Conservation (phyloP, 2,797 vertebrate genomes). For the Enteromius afrohamiltoni region DNA sequence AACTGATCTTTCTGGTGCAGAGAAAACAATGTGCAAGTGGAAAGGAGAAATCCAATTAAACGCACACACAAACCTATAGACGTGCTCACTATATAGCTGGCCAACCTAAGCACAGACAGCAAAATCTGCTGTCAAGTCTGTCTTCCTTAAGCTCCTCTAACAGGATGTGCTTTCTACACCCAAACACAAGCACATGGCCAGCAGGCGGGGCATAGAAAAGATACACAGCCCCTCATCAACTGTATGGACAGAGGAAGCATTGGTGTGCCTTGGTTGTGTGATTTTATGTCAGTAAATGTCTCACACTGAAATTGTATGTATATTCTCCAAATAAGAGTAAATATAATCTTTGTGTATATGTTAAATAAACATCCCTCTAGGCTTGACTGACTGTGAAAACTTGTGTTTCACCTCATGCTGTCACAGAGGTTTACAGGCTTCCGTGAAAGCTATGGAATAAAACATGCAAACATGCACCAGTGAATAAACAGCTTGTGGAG, state of each 20-base stretch:
- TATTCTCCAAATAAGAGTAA: not conserved
- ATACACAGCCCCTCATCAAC: not conserved
- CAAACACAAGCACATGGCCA: slow-evolving; percentile 38
- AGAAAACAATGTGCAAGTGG: not conserved
- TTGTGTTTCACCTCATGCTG: not conserved
- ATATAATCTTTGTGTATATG: not conserved
- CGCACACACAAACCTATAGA: not conserved
- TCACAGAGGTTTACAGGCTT: slow-evolving; percentile 5
- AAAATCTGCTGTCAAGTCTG: slow-evolving; percentile 5
- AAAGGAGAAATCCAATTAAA: slow-evolving; percentile 33
- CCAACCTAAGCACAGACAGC: not conserved
- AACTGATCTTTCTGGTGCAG: slow-evolving; percentile 23
- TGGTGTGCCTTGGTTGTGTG: not conserved
- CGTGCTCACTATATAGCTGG: not conserved
- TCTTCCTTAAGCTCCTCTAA: not conserved
- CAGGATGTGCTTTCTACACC: not conserved
- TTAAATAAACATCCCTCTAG: slow-evolving; percentile 5
- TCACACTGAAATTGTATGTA: not conserved
- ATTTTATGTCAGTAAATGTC: not conserved
- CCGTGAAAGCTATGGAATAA: not conserved
- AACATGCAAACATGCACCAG: not conserved
- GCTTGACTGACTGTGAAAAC: not conserved
- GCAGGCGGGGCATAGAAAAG: not conserved
- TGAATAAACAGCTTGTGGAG: not conserved
- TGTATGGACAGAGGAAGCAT: not conserved